These are phyloP conservation scores for Ernsta delagoae DNA, from an alignment of 2,888 invertebrate species.

Conservation along the genomic window DNA sequence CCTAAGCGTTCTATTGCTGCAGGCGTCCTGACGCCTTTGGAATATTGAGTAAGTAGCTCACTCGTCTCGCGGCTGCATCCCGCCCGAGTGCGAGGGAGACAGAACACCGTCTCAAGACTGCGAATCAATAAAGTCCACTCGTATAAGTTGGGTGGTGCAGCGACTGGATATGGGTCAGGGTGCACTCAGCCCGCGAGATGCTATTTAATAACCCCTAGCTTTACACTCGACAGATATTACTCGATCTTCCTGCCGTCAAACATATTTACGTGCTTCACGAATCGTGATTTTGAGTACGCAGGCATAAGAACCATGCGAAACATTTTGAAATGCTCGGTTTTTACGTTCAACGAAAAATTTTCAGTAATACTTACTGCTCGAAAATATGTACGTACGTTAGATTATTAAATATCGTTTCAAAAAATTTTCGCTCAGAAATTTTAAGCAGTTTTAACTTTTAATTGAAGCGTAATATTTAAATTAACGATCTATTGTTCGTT, in stretches of 20 bases:
- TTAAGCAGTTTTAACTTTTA: conserved; percentile 1
- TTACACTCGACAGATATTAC: conserved; percentile 71
- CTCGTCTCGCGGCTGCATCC: conserved; percentile 55
- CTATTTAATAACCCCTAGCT: conserved; percentile 74
- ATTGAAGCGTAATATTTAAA: conserved; percentile 9
- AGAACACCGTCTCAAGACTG: conserved; percentile 81
- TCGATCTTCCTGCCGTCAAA: conserved; percentile 50
- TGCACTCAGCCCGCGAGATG: conserved; percentile 74
- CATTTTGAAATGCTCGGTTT: conserved; percentile 12
- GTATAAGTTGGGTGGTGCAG: conserved; percentile 80
- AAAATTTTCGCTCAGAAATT: conserved; percentile 3
- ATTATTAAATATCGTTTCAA: background rate
- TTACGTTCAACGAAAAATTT: conserved; percentile 10
- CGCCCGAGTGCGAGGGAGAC: conserved; percentile 62
- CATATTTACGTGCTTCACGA: conserved; percentile 50
- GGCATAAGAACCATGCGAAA: background rate
- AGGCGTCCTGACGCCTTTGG: conserved; percentile 69
- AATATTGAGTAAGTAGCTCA: conserved; percentile 80
- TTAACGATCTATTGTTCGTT: background rate
- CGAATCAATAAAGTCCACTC: conserved; percentile 85
- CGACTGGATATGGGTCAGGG: conserved; percentile 79
- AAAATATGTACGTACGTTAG: background rate
- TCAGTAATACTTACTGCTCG: background rate
- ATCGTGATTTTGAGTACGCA: conserved; percentile 51
- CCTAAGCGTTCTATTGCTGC: conserved; percentile 69